Percentiles rank a stretch among this genome's conserved stretches.
Conservation (phyloP, 2,113 vertebrate genomes). For the Puffinus mauretanicus region DNA sequence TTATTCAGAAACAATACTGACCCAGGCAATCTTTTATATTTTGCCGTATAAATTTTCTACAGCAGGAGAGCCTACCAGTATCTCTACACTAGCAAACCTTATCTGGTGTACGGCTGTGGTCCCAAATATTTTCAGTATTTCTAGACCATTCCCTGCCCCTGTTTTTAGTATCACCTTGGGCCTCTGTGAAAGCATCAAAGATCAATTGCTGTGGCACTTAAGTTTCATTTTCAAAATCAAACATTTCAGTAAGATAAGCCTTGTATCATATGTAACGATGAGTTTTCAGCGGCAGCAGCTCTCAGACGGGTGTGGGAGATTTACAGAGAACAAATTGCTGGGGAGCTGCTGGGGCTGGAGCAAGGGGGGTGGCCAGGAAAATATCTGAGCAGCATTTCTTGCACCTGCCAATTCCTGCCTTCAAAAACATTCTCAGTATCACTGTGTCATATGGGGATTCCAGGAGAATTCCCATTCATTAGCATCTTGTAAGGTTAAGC, state of each 20-base stretch:
- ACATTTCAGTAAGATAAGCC: not conserved
- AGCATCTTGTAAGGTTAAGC: not conserved
- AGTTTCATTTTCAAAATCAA: not conserved
- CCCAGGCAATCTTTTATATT: not conserved
- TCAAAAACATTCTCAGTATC: not conserved
- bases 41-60: not conserved
- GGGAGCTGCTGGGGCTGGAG: not conserved
- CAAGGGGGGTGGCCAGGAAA: not conserved
- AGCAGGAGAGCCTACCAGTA: not conserved
- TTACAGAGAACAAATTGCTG: not conserved
- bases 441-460: not conserved
- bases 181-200: not conserved
- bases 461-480: not conserved
- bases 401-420: not conserved
- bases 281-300: not conserved
- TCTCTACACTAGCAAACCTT: not conserved
- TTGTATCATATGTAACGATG: not conserved
- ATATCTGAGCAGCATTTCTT: not conserved
- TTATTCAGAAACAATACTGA: not conserved
- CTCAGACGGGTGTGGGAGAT: fast-evolving
- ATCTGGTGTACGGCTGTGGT: not conserved
- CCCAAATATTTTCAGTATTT: not conserved
- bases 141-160: not conserved
- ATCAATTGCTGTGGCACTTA: not conserved
- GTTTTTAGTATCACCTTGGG: not conserved